Evolutionary conservation across 2,113 vertebrate genomes (phyloP), one percentile per base, ranked within the genome.

Genomic region (Parus major): DNA sequence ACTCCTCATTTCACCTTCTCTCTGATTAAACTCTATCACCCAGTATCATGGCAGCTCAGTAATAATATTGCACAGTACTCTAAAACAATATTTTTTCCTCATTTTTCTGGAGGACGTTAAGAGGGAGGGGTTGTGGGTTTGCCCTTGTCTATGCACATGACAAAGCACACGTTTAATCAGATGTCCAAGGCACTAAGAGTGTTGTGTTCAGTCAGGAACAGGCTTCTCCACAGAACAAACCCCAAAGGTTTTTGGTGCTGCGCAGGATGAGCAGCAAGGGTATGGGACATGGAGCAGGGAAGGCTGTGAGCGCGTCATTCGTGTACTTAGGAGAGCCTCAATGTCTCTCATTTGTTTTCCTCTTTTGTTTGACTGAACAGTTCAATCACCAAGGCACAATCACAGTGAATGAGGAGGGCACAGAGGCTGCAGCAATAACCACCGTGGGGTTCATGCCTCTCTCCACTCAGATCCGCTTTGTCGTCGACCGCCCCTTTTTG

Each of bases 351-450:
- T 81, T 82, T 64, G 22, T 82, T 77, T 35, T 46, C 50, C 82
- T 66, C 41, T 39, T 66, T n/a, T 49, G 31, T 84, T 93, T 81
- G 27, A 50, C 61, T 72, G n/a, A 73, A 85, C 97, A 99, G 99
- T 98, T 99, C 94, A 98, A 98, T 33, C 99, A 99, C 90, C 99
- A 99, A 96, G 98, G 99, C 77, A 99, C 98, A 39, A 99, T 99
- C 96, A 99, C 98, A 6, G 99, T 99, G 96, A 99, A 99, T 0
- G 99, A 99, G 89, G 99, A 99, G 88, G 99, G 99, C 42, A 99
- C 99, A 0, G 98, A 99, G 80, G 99, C 99, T 6, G 99, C 98
- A 5, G 95, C 99, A 3, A 96, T 99, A 71, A 99, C 99, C 82
- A 98, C 98, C 0, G 98, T 99, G 14, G 99, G 99, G 49, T 99